A percentile compares a stretch with the other conserved stretches of the same genome.
Evolutionary conservation across 2,797 vertebrate species (phyloP).

Genomic region (Amphiprion clarkii): DNA sequence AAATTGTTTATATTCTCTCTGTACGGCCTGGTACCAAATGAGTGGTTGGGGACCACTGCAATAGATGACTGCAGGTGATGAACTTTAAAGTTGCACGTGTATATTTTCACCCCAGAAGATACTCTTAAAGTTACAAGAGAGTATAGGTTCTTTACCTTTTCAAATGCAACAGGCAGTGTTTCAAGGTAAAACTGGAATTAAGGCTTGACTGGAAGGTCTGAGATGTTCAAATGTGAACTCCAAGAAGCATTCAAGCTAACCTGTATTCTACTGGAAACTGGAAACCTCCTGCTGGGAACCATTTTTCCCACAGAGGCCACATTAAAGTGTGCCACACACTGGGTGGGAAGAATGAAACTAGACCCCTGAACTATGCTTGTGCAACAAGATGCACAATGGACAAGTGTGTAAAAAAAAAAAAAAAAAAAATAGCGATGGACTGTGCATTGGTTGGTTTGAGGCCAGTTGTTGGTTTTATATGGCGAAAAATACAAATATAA

Average conservation of each 20-base stretch:
- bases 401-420: not conserved
- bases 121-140: too few relatives aligned
- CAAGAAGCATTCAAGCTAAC: not conserved
- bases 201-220: not conserved
- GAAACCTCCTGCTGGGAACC: slow-evolving; percentile 2
- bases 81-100: too few relatives aligned
- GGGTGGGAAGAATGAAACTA: not conserved
- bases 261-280: not conserved
- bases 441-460: not conserved
- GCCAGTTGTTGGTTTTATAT: not conserved
- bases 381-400: not conserved
- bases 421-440: not conserved
- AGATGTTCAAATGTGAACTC: slow-evolving; percentile 4
- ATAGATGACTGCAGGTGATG: too few relatives aligned
- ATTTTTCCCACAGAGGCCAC: slow-evolving; percentile 6
- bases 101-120: too few relatives aligned
- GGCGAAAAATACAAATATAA: not conserved
- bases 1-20: too few relatives aligned
- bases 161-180: not conserved
- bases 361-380: not conserved
- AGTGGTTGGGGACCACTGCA: too few relatives aligned
- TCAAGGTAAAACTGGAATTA: slow-evolving; percentile 14
- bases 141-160: not conserved
- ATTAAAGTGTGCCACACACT: not conserved
- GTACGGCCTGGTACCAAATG: too few relatives aligned